phyloP scores from a whole-genome alignment of 2,888 invertebrate genomes.

The Erebia palarica region DNA sequence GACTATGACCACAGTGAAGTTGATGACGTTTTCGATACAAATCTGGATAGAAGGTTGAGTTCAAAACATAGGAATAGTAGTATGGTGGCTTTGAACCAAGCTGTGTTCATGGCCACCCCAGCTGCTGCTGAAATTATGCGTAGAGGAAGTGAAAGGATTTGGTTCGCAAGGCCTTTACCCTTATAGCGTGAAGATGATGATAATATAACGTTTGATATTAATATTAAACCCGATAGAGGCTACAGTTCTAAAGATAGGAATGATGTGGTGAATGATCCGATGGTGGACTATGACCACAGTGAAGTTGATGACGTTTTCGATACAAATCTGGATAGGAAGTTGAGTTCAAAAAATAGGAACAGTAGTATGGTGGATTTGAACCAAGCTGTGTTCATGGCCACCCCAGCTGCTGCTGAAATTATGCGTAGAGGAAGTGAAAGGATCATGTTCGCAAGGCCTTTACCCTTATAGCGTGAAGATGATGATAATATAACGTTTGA shows the following conservation, averaged over 20 bases:
- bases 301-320: constrained; percentile 76
- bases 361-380: constrained; percentile 68
- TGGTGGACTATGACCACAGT: constrained; percentile 77
- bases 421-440: constrained; percentile 74
- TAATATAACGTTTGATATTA: neutral
- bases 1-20: constrained; percentile 78
- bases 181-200: constrained; percentile 43
- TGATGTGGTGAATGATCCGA: constrained; percentile 68
- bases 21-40: constrained; percentile 73
- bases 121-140: constrained; percentile 75
- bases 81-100: constrained; percentile 70
- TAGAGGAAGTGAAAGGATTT: constrained; percentile 69
- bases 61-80: constrained; percentile 57
- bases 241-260: constrained; percentile 45
- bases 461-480: constrained; percentile 48
- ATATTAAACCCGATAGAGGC: neutral
- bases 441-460: constrained; percentile 67
- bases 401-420: constrained; percentile 72
- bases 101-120: constrained; percentile 72
- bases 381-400: constrained; percentile 71
- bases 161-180: constrained; percentile 66
- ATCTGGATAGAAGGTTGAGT: constrained; percentile 63
- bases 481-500: neutral
- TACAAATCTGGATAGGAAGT: constrained; percentile 63
- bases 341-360: constrained; percentile 59